Conservation (phyloP, 1,140 invertebrate genomes). For the Mesaphorura yosii region DNA sequence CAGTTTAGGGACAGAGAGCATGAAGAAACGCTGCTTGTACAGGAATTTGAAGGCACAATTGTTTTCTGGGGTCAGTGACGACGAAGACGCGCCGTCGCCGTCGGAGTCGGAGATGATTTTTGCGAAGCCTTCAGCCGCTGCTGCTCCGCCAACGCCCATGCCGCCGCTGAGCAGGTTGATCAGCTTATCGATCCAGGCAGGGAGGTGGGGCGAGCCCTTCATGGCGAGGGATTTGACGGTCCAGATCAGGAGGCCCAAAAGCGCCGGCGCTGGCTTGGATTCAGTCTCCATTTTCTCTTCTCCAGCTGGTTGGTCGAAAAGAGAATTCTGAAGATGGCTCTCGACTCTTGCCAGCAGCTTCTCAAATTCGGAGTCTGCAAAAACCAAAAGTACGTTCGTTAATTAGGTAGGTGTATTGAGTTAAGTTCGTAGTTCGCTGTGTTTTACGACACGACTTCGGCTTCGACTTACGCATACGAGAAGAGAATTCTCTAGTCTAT, state of each 20-base stretch:
- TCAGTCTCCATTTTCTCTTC: not conserved
- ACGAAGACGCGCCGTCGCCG: not conserved
- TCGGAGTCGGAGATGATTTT: not conserved
- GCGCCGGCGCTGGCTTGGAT: not conserved
- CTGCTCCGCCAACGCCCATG: no score
- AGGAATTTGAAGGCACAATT: slow-evolving; percentile 18
- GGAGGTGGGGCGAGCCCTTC: slow-evolving; percentile 11
- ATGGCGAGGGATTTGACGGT: slow-evolving; percentile 23
- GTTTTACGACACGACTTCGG: no score
- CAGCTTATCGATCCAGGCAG: slow-evolving; percentile 14
- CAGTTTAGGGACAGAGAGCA: slow-evolving; percentile 20
- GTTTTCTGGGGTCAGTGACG: no score
- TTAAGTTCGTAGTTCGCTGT: no score
- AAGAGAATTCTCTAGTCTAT: no score
- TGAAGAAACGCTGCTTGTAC: slow-evolving; percentile 29
- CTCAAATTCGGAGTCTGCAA: no score
- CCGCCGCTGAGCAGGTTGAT: no score
- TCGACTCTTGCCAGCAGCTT: not conserved
- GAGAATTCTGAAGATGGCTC: not conserved
- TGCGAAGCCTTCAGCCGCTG: not conserved
- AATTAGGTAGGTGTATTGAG: no score
- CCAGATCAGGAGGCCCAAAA: slow-evolving; percentile 22
- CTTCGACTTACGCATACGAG: no score
- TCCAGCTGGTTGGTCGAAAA: not conserved
- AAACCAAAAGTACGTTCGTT: no score